These are phyloP conservation scores for Plutella xylostella DNA, from an alignment of 2,888 invertebrate species.

Conservation along the genomic window DNA sequence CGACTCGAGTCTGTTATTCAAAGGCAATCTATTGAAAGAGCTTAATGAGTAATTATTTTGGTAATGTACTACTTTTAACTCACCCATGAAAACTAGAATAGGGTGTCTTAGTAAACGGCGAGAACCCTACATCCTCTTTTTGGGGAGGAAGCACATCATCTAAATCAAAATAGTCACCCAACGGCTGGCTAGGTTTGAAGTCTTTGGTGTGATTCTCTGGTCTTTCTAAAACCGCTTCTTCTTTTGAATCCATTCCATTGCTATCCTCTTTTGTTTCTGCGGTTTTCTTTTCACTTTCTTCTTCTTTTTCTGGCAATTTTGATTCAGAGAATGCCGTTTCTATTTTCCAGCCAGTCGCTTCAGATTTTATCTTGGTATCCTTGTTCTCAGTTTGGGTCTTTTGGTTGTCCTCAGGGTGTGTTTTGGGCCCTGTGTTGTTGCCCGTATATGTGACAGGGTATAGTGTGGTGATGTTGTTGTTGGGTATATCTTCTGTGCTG, in stretches of 20 bases:
- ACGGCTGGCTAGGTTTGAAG: conserved; percentile 64
- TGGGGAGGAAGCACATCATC: conserved; percentile 36
- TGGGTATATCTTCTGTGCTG: conserved; percentile 25
- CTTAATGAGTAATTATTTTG: no score
- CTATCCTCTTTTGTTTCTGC: conserved; percentile 22
- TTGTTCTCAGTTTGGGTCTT: not conserved
- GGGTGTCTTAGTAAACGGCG: conserved; percentile 3
- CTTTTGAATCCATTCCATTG: conserved; percentile 21
- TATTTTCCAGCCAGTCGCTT: not conserved
- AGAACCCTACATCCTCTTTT: conserved; percentile 18
- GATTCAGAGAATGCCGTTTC: conserved; percentile 2
- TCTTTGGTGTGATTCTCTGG: conserved; percentile 28
- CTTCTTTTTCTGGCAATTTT: conserved; percentile 11
- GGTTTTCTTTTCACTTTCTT: conserved; percentile 14
- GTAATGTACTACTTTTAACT: no score
- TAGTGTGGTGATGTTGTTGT: conserved; percentile 40
- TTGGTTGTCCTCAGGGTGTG: no score
- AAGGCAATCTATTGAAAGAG: no score
- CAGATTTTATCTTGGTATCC: conserved; percentile 4
- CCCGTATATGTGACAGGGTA: conserved; percentile 29
- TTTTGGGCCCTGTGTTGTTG: conserved; percentile 15
- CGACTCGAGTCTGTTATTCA: no score
- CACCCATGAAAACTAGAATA: conserved; percentile 13
- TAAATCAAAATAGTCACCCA: conserved; percentile 56
- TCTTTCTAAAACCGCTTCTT: conserved; percentile 19